phyloP scores from a whole-genome alignment of 2,797 vertebrate species.

The Anableps anableps region DNA sequence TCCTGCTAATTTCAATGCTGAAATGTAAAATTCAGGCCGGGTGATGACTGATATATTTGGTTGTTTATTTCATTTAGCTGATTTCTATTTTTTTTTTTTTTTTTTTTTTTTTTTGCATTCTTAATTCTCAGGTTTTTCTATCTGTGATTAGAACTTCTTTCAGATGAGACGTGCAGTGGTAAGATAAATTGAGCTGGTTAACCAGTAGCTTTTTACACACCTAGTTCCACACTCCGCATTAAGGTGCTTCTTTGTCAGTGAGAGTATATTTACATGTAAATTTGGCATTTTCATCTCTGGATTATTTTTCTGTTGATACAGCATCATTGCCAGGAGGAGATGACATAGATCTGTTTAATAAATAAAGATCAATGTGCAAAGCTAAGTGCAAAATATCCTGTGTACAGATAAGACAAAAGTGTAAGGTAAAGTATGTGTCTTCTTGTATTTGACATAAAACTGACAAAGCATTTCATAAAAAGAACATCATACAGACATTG shows the following conservation, averaged over 20 bases:
- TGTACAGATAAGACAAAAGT: background rate
- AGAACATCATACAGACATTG: background rate
- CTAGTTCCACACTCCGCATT: background rate
- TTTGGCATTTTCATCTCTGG: background rate
- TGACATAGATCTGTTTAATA: background rate
- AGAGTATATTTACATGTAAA: background rate
- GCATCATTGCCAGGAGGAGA: background rate
- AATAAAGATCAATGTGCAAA: background rate
- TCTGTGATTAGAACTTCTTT: background rate
- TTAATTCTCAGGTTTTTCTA: background rate
- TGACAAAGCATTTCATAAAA: background rate
- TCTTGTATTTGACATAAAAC: background rate
- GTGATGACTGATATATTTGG: background rate
- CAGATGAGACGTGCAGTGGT: background rate
- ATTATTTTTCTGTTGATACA: background rate
- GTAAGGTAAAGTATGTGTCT: background rate
- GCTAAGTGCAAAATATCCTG: background rate
- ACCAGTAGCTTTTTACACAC: background rate
- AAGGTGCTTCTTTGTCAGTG: background rate
- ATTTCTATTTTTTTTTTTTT: too few species aligned
- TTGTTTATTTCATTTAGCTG: slow-evolving; percentile 3
- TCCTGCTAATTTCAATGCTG: background rate
- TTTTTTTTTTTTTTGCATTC: background rate
- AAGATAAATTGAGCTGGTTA: background rate
- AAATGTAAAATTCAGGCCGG: background rate